Evolutionary conservation across 2,797 vertebrate species (phyloP).

Genomic region (Leptoclinus maculatus): DNA sequence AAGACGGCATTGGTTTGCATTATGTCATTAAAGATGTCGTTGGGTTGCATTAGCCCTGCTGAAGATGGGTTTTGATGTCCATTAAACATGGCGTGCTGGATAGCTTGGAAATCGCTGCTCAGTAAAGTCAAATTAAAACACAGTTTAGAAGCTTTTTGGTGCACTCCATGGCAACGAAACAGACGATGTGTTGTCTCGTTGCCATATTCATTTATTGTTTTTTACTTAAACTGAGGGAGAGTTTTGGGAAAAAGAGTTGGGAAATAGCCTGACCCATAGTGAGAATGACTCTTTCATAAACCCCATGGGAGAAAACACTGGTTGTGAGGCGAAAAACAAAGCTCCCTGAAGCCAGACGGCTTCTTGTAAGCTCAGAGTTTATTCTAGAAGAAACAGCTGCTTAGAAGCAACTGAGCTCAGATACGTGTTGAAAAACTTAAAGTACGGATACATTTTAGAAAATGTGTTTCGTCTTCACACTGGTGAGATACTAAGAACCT

Average conservation of each 20-base stretch:
- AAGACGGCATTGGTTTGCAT: conserved; percentile 74
- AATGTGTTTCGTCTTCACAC: background rate
- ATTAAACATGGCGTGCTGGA: conserved; percentile 62
- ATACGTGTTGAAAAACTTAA: no score
- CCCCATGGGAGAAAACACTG: conserved; percentile 18
- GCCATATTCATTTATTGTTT: no score
- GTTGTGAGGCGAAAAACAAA: conserved; percentile 30
- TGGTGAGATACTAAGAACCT: no score
- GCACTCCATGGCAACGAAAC: conserved; percentile 3
- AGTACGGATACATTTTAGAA: background rate
- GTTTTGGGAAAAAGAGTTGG: conserved; percentile 31
- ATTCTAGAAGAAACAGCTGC: conserved; percentile 11
- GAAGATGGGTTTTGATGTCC: conserved; percentile 62
- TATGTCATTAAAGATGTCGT: conserved; percentile 75
- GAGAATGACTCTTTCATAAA: conserved; percentile 51
- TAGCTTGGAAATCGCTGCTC: conserved; percentile 48
- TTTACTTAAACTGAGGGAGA: background rate
- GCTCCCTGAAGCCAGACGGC: conserved; percentile 12
- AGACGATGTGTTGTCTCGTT: conserved; percentile 17
- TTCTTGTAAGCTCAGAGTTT: conserved; percentile 4
- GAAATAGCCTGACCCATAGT: conserved; percentile 35
- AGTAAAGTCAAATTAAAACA: conserved; percentile 65
- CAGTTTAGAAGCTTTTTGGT: conserved; percentile 44
- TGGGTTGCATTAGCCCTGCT: conserved; percentile 67
- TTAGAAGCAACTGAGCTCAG: background rate